Conservation (phyloP, 2,888 invertebrate genomes). For the Drosophila percnosoma region DNA sequence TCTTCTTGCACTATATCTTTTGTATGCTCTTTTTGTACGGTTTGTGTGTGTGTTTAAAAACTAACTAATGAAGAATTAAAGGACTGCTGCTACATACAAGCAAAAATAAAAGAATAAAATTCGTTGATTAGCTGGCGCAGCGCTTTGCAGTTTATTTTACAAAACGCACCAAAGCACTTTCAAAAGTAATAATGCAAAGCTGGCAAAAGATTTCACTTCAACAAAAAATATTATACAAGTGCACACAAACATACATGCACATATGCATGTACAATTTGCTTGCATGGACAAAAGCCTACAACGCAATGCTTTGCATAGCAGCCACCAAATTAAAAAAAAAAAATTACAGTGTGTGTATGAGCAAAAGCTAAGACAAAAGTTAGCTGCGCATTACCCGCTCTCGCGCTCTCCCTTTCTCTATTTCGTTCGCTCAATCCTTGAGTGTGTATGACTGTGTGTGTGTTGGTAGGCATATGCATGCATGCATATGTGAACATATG, state of each 20-base stretch:
- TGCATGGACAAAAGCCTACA: conserved; percentile 60
- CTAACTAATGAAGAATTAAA: conserved; percentile 1
- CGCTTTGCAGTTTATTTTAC: conserved; percentile 29
- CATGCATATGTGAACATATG: neutral
- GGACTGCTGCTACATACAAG: conserved; percentile 7
- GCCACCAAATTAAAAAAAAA: conserved; percentile 12
- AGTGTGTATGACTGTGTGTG: neutral
- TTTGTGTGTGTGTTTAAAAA: neutral
- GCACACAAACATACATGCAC: neutral
- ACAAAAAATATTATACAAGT: conserved; percentile 18
- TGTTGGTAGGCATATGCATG: conserved; percentile 6
- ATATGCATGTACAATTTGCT: conserved; percentile 38
- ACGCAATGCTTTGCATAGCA: conserved; percentile 37
- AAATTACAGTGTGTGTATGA: conserved; percentile 2
- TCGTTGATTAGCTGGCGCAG: conserved; percentile 44
- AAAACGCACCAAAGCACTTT: conserved; percentile 47
- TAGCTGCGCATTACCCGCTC: conserved; percentile 54
- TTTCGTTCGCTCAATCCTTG: conserved; percentile 7
- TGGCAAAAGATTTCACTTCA: conserved; percentile 34
- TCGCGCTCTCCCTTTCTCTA: conserved; percentile 10
- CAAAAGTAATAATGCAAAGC: conserved; percentile 34
- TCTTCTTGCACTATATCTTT: neutral
- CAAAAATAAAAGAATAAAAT: neutral
- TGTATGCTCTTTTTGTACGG: too few species aligned
- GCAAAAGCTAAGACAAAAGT: conserved; percentile 56